phyloP scores from a whole-genome alignment of 2,888 invertebrate genomes.

The Smittia aterrima region DNA sequence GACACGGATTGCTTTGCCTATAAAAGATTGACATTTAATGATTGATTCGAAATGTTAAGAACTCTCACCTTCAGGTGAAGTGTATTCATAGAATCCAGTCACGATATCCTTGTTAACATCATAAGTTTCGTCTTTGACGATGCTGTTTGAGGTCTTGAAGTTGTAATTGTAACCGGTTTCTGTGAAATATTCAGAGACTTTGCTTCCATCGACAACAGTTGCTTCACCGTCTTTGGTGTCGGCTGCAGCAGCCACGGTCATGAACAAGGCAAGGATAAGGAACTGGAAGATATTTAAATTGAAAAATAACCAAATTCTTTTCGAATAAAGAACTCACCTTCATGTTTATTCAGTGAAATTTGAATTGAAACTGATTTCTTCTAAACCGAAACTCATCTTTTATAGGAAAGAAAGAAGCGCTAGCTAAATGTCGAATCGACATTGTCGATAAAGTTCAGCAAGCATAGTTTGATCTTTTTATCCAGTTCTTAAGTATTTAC shows the following conservation, averaged over 20 bases:
- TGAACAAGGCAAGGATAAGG: slow-evolving; percentile 21
- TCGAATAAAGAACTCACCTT: no score
- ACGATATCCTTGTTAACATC: slow-evolving; percentile 22
- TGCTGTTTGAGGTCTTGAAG: slow-evolving; percentile 28
- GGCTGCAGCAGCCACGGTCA: background rate
- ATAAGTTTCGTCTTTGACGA: background rate
- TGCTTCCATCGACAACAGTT: background rate
- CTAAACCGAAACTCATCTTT: no score
- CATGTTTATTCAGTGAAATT: no score
- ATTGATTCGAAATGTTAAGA: no score
- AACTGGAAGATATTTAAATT: slow-evolving; percentile 23
- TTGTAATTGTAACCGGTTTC: slow-evolving; percentile 26
- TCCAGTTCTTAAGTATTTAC: no score
- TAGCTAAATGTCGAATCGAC: no score
- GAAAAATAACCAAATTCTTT: slow-evolving; percentile 8
- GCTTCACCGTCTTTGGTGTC: slow-evolving; percentile 28
- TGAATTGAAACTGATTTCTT: no score
- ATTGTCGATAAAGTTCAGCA: no score
- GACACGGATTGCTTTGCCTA: background rate
- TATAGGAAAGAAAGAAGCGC: no score
- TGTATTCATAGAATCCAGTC: slow-evolving; percentile 23
- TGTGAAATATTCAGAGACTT: slow-evolving; percentile 18
- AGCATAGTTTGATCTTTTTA: no score
- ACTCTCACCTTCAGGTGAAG: slow-evolving; percentile 18
- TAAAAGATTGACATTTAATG: no score